phyloP scores from a whole-genome alignment of 2,113 vertebrate genomes.

The Arenaria interpres region DNA sequence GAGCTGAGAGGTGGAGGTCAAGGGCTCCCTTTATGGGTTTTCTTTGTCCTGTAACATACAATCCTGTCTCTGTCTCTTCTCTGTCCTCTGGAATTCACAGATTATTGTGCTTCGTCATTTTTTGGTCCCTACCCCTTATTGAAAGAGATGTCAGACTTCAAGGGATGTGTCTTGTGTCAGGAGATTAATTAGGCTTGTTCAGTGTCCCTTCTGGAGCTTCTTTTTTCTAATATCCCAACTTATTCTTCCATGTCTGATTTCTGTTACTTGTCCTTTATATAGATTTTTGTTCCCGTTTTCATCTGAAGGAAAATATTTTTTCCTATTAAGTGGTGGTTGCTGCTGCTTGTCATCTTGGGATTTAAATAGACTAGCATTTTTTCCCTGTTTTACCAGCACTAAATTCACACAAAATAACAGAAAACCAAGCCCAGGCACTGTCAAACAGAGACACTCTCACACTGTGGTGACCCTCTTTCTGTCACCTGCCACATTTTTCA shows the following conservation, averaged over 20 bases:
- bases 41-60: neutral
- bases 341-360: neutral
- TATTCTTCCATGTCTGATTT: neutral
- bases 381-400: neutral
- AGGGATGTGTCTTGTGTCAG: neutral
- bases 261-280: neutral
- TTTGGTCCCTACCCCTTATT: neutral
- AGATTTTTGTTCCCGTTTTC: neutral
- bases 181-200: neutral
- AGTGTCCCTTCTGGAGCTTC: neutral
- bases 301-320: neutral
- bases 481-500: slow-evolving; percentile 42
- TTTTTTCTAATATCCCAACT: neutral
- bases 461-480: slow-evolving; percentile 38
- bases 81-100: neutral
- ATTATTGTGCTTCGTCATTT: neutral
- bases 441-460: slow-evolving; percentile 1
- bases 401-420: slow-evolving; percentile 16
- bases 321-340: neutral
- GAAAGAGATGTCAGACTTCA: neutral
- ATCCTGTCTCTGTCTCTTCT: neutral
- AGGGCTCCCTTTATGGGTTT: neutral
- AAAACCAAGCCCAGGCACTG: neutral
- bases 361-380: slow-evolving; percentile 34
- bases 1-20: neutral